Percentiles rank a stretch among this genome's conserved stretches.
phyloP scores from a whole-genome alignment of 2,888 invertebrate genomes.

The Spialia ferax region DNA sequence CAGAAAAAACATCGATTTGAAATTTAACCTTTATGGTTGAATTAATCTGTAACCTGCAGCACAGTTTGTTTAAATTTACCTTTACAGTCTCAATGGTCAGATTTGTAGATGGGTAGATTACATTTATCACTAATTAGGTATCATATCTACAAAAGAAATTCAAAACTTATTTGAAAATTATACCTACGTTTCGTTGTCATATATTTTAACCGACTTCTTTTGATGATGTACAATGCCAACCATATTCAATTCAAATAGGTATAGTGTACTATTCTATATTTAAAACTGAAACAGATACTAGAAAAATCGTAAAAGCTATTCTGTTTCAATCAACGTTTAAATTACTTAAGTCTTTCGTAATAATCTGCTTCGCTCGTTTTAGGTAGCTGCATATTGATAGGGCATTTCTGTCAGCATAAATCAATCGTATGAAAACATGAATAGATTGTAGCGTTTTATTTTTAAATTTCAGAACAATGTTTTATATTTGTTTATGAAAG shows the following conservation, averaged over 20 bases:
- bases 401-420: slow-evolving; percentile 20
- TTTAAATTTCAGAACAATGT: neutral
- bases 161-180: too few species aligned
- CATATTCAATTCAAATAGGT: neutral
- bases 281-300: slow-evolving; percentile 24
- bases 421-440: slow-evolving; percentile 6
- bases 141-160: too few species aligned
- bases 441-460: neutral
- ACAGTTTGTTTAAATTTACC: too few species aligned
- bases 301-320: slow-evolving; percentile 22
- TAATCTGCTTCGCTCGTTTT: slow-evolving; percentile 4
- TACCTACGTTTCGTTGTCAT: neutral
- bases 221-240: too few species aligned
- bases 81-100: too few species aligned
- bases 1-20: neutral
- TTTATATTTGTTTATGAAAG: neutral
- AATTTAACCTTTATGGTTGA: slow-evolving; percentile 20
- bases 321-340: slow-evolving; percentile 17
- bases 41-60: slow-evolving; percentile 5
- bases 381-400: neutral
- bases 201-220: too few species aligned
- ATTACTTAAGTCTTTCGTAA: slow-evolving; percentile 27
- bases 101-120: too few species aligned
- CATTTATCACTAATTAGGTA: too few species aligned
- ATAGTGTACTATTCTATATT: slow-evolving; percentile 1